Conservation (phyloP, 2,888 invertebrate genomes). For the Lepidonotus clava region DNA sequence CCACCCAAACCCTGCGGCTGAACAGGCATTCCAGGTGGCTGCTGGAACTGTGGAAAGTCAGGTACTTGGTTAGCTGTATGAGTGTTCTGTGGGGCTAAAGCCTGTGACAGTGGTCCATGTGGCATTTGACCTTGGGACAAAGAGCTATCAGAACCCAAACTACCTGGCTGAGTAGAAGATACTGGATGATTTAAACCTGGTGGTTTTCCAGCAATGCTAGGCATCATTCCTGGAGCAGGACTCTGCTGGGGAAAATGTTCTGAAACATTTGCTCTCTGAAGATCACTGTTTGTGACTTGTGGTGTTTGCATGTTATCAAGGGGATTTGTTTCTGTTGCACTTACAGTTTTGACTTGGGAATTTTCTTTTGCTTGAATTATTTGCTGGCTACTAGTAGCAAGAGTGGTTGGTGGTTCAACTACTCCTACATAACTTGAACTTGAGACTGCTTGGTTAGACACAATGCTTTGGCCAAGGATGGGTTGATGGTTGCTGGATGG, state of each 20-base stretch:
- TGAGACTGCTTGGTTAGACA: no score
- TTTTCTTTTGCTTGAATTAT: background rate
- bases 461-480: no score
- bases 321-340: background rate
- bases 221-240: no score
- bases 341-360: background rate
- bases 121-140: background rate
- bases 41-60: background rate
- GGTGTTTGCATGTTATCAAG: background rate
- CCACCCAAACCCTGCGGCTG: conserved; percentile 2
- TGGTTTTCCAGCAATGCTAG: no score
- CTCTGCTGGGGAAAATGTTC: no score
- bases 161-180: no score
- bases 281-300: background rate
- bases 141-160: no score
- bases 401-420: background rate
- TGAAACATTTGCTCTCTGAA: background rate
- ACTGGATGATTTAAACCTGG: no score
- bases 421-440: background rate
- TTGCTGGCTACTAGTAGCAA: conserved; percentile 20
- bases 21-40: background rate
- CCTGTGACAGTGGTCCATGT: background rate
- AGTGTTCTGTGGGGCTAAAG: background rate
- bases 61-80: background rate
- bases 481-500: no score